Evolutionary conservation across 1,140 invertebrate genomes (phyloP).

Genomic region (Limonius californicus): DNA sequence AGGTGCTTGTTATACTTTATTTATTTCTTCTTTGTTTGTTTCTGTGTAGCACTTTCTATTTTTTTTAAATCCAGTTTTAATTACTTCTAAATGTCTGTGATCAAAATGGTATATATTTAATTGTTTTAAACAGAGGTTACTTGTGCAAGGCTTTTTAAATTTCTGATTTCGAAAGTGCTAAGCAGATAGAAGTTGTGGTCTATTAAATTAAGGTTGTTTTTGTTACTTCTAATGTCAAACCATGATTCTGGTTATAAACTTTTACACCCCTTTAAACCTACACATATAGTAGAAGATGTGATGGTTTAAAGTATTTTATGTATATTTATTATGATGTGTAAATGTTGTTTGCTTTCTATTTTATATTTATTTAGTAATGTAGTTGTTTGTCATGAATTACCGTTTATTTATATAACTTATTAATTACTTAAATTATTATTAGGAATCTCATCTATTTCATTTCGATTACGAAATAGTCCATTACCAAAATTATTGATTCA

Average conservation of each 20-base stretch:
- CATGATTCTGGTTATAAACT: not conserved
- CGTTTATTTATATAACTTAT: conserved; percentile 7
- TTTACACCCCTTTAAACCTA: no score
- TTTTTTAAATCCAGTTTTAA: not conserved
- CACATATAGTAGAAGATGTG: no score
- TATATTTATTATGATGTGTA: conserved; percentile 1
- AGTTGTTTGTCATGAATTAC: conserved; percentile 3
- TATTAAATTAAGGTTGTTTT: not conserved
- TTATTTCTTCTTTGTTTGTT: conserved; percentile 14
- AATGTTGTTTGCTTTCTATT: conserved; percentile 11
- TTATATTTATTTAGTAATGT: conserved; percentile 5
- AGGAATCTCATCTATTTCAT: not conserved
- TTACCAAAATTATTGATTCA: no score
- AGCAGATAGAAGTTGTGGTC: not conserved
- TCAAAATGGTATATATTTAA: not conserved
- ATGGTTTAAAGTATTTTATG: not conserved
- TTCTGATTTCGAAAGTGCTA: not conserved
- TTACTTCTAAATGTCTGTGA: not conserved
- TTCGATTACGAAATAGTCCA: no score
- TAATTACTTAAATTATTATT: not conserved
- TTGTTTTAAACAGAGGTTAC: no score
- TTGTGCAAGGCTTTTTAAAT: no score
- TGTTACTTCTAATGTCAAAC: not conserved
- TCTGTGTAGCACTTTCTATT: not conserved
- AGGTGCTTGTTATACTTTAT: not conserved